phyloP scores from a whole-genome alignment of 2,888 invertebrate genomes.

The Oxytorus armatus region DNA sequence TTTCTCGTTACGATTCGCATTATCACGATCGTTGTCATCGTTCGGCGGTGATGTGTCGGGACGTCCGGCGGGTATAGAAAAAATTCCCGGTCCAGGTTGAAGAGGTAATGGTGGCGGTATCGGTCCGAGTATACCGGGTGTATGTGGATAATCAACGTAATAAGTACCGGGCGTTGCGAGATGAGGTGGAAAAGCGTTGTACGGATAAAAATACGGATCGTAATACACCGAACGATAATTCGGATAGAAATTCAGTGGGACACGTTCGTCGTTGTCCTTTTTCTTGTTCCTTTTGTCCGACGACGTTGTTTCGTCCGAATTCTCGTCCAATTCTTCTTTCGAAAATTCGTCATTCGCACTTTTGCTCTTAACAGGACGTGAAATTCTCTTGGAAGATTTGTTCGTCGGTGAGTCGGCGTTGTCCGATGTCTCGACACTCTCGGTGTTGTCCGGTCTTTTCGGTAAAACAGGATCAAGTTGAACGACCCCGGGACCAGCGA shows the following conservation, averaged over 20 bases:
- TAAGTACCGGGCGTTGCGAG: slow-evolving; percentile 75
- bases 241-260: slow-evolving; percentile 78
- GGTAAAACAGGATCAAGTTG: slow-evolving; percentile 53
- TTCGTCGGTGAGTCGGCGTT: neutral
- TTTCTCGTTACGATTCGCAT: slow-evolving; percentile 72
- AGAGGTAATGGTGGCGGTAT: slow-evolving; percentile 88
- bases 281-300: slow-evolving; percentile 24
- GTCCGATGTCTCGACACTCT: slow-evolving; percentile 49
- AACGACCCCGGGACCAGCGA: slow-evolving; percentile 73
- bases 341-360: slow-evolving; percentile 41
- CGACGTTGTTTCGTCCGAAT: slow-evolving; percentile 22
- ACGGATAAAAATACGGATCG: slow-evolving; percentile 80
- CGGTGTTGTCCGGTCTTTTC: slow-evolving; percentile 49
- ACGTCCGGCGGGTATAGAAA: slow-evolving; percentile 28
- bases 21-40: slow-evolving; percentile 5
- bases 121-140: slow-evolving; percentile 74
- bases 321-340: slow-evolving; percentile 29
- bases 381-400: slow-evolving; percentile 36
- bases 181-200: slow-evolving; percentile 76
- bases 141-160: slow-evolving; percentile 75
- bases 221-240: slow-evolving; percentile 81
- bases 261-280: slow-evolving; percentile 65
- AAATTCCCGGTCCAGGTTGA: slow-evolving; percentile 18
- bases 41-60: slow-evolving; percentile 68
- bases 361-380: slow-evolving; percentile 6